These are phyloP conservation scores for Operophtera brumata DNA, from an alignment of 2,888 invertebrate genomes.

Conservation along the genomic window DNA sequence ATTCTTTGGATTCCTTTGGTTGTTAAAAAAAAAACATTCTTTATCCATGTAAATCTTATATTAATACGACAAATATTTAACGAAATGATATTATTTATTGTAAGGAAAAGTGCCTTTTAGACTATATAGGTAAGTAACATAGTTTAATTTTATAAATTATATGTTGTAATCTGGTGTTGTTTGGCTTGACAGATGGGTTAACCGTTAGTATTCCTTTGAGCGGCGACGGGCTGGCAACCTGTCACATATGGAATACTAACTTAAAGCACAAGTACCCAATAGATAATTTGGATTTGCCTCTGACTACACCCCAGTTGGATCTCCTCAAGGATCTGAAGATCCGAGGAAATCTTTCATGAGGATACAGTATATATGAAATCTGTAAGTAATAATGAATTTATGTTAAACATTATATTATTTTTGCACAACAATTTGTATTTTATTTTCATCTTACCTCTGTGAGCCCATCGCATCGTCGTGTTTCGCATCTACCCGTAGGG, in stretches of 20 bases:
- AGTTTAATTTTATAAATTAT: constrained; percentile 32
- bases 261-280: no score
- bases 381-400: constrained; percentile 54
- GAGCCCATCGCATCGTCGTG: no score
- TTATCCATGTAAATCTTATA: constrained; percentile 12
- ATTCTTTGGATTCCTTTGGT: constrained; percentile 16
- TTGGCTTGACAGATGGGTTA: no score
- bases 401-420: constrained; percentile 74
- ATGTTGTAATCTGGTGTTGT: neutral
- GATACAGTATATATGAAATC: constrained; percentile 8
- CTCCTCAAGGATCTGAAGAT: no score
- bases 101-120: constrained; percentile 75
- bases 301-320: no score
- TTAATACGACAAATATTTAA: constrained; percentile 19
- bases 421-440: constrained; percentile 60
- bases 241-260: no score
- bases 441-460: constrained; percentile 17
- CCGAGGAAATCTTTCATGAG: no score
- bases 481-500: no score
- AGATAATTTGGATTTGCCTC: no score
- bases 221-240: no score
- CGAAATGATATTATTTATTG: constrained; percentile 52
- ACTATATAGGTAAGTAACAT: constrained; percentile 22
- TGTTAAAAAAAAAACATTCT: constrained; percentile 10
- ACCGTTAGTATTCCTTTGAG: no score